Evolutionary conservation across 2,113 vertebrate genomes (phyloP).

Genomic region (Calyptommatus sinebrachiatus): DNA sequence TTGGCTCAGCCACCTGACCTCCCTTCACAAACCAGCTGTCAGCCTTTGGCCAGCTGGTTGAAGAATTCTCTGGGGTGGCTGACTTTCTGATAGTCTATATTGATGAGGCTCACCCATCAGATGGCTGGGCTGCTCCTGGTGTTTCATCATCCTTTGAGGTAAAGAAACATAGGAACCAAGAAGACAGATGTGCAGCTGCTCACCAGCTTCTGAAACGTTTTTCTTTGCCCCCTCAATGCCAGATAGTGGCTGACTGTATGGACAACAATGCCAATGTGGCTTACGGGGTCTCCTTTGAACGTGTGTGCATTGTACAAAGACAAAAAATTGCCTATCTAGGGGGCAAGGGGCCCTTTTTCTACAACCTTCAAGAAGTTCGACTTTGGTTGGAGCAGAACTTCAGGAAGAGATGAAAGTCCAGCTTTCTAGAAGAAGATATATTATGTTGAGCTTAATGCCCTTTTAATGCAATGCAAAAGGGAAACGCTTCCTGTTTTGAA

Average conservation of each 20-base stretch:
- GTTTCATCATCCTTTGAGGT: slow-evolving; percentile 85
- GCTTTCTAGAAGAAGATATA: slow-evolving; percentile 49
- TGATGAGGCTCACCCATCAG: slow-evolving; percentile 95
- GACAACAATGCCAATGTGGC: slow-evolving; percentile 95
- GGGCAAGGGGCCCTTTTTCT: slow-evolving; percentile 94
- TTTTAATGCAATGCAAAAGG: slow-evolving; percentile 58
- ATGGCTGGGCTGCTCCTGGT: slow-evolving; percentile 90
- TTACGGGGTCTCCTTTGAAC: slow-evolving; percentile 91
- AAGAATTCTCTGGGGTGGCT: slow-evolving; percentile 90
- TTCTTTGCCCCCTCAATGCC: slow-evolving; percentile 89
- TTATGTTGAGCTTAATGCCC: slow-evolving; percentile 39
- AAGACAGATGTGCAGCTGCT: slow-evolving; percentile 89
- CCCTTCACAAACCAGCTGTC: slow-evolving; percentile 93
- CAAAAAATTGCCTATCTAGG: slow-evolving; percentile 92
- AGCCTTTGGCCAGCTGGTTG: slow-evolving; percentile 90
- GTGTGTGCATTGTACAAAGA: slow-evolving; percentile 92
- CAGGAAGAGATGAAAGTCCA: slow-evolving; percentile 77
- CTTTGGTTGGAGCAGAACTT: slow-evolving; percentile 90
- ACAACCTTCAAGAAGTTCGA: slow-evolving; percentile 88
- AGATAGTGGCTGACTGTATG: slow-evolving; percentile 93
- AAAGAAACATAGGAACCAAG: slow-evolving; percentile 87
- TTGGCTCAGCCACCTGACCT: slow-evolving; percentile 97
- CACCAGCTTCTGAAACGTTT: slow-evolving; percentile 84
- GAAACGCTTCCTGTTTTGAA: slow-evolving; percentile 53
- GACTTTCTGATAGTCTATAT: slow-evolving; percentile 98